Evolutionary conservation across 2,113 vertebrate species (phyloP), one percentile per base, ranked within the genome.

Genomic region (Epinephelus lanceolatus): DNA sequence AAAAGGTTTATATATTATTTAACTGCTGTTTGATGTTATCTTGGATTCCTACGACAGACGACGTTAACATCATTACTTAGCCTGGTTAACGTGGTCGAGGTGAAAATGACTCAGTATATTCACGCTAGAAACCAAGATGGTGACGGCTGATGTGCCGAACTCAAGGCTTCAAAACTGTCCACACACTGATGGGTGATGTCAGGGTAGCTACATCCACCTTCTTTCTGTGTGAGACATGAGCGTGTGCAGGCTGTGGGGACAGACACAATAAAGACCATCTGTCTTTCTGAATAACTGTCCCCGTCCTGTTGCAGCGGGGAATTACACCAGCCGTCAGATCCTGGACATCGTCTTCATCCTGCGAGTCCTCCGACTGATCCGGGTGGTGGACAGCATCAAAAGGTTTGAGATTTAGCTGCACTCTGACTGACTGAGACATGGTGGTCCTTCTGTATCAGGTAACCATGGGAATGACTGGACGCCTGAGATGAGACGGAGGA

Each of bases 331-430:
- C 80, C 97, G 96, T 0, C 96, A 98, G 93, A 92, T 98, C 51
- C 93, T 99, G 93, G 98, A 99, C 88, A 97, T 99, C 0, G 95
- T 99, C 79, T 96, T 99, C 86, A 97, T 99, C 89, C 77, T 99
- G 11, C 85, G 98, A 51, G 96, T 98, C 17, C 96, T 99, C 33
- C 86, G 97, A 52, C 96, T 98, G 47, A 86, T 98, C 65, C 91
- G 97, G 37, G 95, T 99, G 37, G 95, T 98, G 25, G 94, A 99
- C 95, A 98, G 95, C 87, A 95, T 99, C 74, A 84, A 97, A 77
- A 97, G 97, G 97, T 94, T 62, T 30, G 33, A 53, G 10, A 47
- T 10, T 11, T 11, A 18, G 12, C 13, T 27, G 23, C 47, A 52
- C 25, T 33, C 14, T 49, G n/a, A 27, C 65, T 30, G 17, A 69